Conservation (phyloP, 2,113 vertebrate genomes). For the Pelobates fuscus region DNA sequence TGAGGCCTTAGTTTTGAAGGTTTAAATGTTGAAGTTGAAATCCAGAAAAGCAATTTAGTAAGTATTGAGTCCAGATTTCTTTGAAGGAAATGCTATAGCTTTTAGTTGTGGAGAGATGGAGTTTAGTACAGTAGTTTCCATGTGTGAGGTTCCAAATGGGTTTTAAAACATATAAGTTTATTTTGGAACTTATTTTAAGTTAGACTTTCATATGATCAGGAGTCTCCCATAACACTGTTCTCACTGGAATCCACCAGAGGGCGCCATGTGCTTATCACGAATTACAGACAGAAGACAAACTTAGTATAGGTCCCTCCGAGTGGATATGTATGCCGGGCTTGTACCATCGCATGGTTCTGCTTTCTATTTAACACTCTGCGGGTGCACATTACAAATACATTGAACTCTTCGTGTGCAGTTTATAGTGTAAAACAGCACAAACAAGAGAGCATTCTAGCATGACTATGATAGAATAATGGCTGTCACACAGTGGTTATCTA, state of each 20-base stretch:
- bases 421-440: constrained; percentile 3
- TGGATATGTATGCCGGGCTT: not conserved
- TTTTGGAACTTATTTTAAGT: too few species aligned
- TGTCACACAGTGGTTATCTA: not conserved
- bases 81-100: too few species aligned
- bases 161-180: too few species aligned
- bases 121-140: too few species aligned
- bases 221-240: too few species aligned
- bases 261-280: not conserved
- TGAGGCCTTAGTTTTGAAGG: too few species aligned
- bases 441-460: constrained; percentile 6
- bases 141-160: too few species aligned
- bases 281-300: not conserved
- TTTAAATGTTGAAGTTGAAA: too few species aligned
- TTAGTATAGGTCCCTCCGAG: not conserved
- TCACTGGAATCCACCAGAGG: constrained; percentile 35
- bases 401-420: constrained; percentile 1
- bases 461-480: not conserved
- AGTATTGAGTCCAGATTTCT: too few species aligned
- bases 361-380: not conserved
- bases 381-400: constrained; percentile 35
- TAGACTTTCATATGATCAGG: too few species aligned
- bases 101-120: too few species aligned
- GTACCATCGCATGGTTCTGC: not conserved
- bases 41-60: too few species aligned